phyloP scores from a whole-genome alignment of 2,113 vertebrate genomes.

The Pongo pygmaeus region DNA sequence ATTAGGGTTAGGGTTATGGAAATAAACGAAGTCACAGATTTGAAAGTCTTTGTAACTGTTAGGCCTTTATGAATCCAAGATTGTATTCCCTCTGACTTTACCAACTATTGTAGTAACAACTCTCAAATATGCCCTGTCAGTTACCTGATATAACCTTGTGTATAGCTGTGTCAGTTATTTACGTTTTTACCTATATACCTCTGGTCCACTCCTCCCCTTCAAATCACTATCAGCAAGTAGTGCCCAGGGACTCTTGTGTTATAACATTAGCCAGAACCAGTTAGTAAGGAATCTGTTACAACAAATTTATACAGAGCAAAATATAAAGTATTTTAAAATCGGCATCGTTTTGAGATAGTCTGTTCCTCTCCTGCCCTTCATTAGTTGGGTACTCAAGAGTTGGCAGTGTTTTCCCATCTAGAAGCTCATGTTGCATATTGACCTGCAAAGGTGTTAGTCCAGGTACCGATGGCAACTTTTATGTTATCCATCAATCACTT shows the following conservation, averaged over 20 bases:
- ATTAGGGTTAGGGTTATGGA: neutral
- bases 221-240: neutral
- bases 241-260: neutral
- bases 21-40: neutral
- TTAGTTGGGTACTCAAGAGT: constrained; percentile 22
- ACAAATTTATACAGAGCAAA: neutral
- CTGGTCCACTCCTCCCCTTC: neutral
- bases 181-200: neutral
- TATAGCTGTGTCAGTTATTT: neutral
- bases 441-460: constrained; percentile 34
- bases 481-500: constrained; percentile 52
- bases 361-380: neutral
- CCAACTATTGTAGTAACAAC: neutral
- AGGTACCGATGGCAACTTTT: neutral
- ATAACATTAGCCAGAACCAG: neutral
- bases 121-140: neutral
- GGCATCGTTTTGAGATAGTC: neutral
- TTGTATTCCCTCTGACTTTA: neutral
- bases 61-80: neutral
- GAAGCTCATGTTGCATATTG: neutral
- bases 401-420: neutral
- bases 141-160: neutral
- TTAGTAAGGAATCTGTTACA: constrained; percentile 16
- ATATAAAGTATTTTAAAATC: neutral
- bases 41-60: neutral